A percentile compares a stretch with the other conserved stretches of the same genome.
Conservation (phyloP, 2,888 invertebrate genomes). For the Synanthedon tipuliformis region DNA sequence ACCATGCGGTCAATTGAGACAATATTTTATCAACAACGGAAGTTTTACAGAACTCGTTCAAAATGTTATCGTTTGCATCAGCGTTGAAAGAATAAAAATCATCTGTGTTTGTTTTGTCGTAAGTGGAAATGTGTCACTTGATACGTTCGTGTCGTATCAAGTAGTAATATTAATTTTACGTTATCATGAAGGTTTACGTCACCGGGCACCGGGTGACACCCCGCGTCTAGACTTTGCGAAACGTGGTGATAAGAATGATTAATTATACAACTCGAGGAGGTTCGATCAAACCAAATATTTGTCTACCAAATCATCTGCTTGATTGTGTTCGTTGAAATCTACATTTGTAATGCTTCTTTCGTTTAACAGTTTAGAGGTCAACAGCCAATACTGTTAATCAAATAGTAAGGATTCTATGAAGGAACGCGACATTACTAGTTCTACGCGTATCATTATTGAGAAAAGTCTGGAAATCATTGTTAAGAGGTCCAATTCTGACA, state of each 20-base stretch:
- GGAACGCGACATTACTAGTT: background rate
- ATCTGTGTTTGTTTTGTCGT: background rate
- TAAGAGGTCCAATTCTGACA: background rate
- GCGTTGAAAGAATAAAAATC: background rate
- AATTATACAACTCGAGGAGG: background rate
- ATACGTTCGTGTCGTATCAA: background rate
- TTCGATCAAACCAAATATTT: background rate
- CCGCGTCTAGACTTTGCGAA: background rate
- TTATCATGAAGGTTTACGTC: too few relatives aligned
- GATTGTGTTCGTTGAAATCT: conserved; percentile 14
- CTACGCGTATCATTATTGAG: background rate
- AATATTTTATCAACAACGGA: conserved; percentile 3
- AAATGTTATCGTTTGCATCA: conserved; percentile 14
- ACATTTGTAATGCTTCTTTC: conserved; percentile 33
- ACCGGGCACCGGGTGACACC: background rate
- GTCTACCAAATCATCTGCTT: background rate
- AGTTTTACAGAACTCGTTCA: conserved; percentile 5
- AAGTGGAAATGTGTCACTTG: background rate
- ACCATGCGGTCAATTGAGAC: too few relatives aligned
- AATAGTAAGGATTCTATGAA: conserved; percentile 21
- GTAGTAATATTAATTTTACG: too few relatives aligned
- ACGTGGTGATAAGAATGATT: background rate
- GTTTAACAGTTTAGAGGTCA: conserved; percentile 18
- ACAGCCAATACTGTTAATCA: conserved; percentile 15
- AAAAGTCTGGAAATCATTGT: background rate